Evolutionary conservation across 1,140 invertebrate species (phyloP).

Genomic region (Drosophila dunni): DNA sequence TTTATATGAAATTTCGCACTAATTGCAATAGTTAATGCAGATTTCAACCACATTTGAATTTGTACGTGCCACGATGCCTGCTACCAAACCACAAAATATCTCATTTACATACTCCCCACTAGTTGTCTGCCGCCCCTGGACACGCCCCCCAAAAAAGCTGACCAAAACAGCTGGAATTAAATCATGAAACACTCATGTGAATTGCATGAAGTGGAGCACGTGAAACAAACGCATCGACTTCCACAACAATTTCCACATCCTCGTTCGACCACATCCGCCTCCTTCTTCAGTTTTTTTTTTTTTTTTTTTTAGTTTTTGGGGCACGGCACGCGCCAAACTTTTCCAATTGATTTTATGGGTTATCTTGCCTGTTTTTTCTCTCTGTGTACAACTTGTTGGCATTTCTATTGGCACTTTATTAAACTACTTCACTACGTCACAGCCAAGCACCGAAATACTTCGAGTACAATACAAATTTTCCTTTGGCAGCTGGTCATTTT

Average conservation of each 20-base stretch:
- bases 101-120: constrained; percentile 71
- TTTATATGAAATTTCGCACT: constrained; percentile 80
- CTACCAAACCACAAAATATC: constrained; percentile 69
- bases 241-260: constrained; percentile 9
- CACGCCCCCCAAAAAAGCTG: constrained; percentile 25
- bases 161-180: constrained; percentile 59
- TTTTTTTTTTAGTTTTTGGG: too few species aligned
- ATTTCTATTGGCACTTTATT: constrained; percentile 47
- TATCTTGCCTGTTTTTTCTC: constrained; percentile 18
- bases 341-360: constrained; percentile 69
- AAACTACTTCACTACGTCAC: constrained; percentile 33
- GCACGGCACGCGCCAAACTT: constrained; percentile 43
- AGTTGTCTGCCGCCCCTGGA: too few species aligned
- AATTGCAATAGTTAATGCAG: constrained; percentile 83
- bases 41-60: constrained; percentile 78
- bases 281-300: not conserved
- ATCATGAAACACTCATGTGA: constrained; percentile 68
- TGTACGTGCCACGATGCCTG: constrained; percentile 56
- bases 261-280: not conserved
- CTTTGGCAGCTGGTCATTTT: not conserved
- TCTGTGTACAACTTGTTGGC: constrained; percentile 38
- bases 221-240: constrained; percentile 36
- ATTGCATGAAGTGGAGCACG: constrained; percentile 75
- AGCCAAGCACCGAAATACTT: not conserved
- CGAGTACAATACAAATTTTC: not conserved